A percentile compares a stretch with the other conserved stretches of the same genome.
phyloP scores from a whole-genome alignment of 2,888 invertebrate species.

The Sphaeridia pumilis region DNA sequence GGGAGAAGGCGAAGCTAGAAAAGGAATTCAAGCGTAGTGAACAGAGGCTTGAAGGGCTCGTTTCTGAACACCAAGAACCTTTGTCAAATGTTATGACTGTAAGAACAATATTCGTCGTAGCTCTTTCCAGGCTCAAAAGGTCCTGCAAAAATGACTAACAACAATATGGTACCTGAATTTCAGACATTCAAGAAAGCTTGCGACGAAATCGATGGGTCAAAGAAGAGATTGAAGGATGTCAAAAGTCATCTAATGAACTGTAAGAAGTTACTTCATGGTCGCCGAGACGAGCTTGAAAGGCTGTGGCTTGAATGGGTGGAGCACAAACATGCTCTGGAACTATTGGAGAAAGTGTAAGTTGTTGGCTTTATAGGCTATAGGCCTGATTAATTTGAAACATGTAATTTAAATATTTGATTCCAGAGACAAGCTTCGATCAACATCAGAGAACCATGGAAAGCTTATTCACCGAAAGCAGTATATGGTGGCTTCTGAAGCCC shows the following conservation, averaged over 20 bases:
- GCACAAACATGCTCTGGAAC: constrained; percentile 76
- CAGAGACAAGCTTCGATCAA: constrained; percentile 63
- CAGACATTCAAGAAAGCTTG: constrained; percentile 66
- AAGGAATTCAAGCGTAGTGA: constrained; percentile 88
- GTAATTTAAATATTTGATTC: constrained; percentile 27
- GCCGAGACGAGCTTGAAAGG: constrained; percentile 81
- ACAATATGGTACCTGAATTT: neutral
- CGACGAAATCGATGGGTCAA: constrained; percentile 59
- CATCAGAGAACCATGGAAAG: constrained; percentile 55
- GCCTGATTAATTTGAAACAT: too few species aligned
- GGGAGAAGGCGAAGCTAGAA: constrained; percentile 85
- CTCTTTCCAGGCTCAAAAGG: too few species aligned
- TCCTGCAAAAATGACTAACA: neutral
- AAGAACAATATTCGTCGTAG: too few species aligned
- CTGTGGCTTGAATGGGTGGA: constrained; percentile 94
- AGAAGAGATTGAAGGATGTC: constrained; percentile 61
- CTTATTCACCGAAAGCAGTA: constrained; percentile 63
- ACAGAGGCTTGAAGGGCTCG: constrained; percentile 71
- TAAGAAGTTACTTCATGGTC: constrained; percentile 72
- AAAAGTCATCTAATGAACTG: constrained; percentile 72
- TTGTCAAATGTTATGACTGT: constrained; percentile 68
- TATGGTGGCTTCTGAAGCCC: constrained; percentile 68
- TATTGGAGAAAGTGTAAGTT: constrained; percentile 81
- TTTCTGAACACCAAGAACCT: constrained; percentile 76
- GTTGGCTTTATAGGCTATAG: constrained; percentile 1